Evolutionary conservation across 2,113 vertebrate genomes (phyloP).

Genomic region (Tragulus kanchil): DNA sequence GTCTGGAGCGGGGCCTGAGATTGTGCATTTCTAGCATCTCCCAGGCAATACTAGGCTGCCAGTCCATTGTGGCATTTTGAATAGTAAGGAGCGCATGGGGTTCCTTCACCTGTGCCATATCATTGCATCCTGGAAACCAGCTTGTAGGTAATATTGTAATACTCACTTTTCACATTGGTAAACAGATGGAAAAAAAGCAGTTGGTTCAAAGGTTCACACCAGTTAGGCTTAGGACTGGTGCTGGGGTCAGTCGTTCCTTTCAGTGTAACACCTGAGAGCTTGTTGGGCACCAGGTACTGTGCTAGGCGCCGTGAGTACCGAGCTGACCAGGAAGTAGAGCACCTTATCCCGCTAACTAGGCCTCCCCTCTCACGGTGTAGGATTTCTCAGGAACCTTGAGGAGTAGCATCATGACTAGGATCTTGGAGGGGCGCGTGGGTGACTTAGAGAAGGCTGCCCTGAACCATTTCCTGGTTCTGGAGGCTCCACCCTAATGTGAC

Average conservation of each 20-base stretch:
- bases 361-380: not conserved
- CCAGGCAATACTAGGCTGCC: not conserved
- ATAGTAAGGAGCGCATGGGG: not conserved
- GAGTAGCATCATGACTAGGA: not conserved
- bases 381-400: constrained; percentile 12
- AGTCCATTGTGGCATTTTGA: not conserved
- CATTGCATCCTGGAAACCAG: not conserved
- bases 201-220: not conserved
- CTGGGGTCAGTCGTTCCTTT: not conserved
- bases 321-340: not conserved
- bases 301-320: not conserved
- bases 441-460: not conserved
- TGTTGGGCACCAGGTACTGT: not conserved
- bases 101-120: not conserved
- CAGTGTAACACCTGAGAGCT: not conserved
- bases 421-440: not conserved
- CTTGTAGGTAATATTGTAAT: not conserved
- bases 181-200: not conserved
- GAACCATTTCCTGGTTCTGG: not conserved
- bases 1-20: not conserved
- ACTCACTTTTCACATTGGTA: constrained; percentile 10
- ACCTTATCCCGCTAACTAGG: not conserved
- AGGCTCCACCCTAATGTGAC: not conserved
- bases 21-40: not conserved
- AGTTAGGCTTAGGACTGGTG: not conserved